phyloP scores from a whole-genome alignment of 2,113 vertebrate species.

The Plestiodon gilberti region DNA sequence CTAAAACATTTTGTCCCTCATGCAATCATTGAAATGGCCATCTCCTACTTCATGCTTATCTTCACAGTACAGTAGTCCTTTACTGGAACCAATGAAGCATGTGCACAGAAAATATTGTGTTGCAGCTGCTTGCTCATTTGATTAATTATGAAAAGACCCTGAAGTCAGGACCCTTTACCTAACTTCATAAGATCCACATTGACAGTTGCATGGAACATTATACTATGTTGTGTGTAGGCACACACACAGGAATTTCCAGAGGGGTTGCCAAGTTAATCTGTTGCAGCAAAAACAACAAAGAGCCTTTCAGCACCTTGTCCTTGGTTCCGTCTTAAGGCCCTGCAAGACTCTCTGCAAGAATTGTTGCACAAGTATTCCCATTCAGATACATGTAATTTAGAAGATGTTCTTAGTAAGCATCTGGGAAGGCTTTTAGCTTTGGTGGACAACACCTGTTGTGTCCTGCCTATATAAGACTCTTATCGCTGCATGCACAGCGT shows the following conservation, averaged over 20 bases:
- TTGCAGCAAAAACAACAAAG: too few relatives aligned
- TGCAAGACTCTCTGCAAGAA: constrained; percentile 1
- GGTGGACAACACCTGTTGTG: not conserved
- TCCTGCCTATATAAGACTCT: not conserved
- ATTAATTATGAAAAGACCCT: not conserved
- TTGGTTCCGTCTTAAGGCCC: not conserved
- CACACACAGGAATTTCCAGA: too few relatives aligned
- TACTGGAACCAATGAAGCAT: not conserved
- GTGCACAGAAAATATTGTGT: not conserved
- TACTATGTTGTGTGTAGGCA: too few relatives aligned
- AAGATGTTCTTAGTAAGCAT: not conserved
- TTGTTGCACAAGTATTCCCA: not conserved
- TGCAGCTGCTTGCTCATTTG: not conserved
- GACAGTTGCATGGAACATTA: not conserved
- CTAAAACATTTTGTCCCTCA: not conserved
- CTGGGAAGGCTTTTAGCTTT: not conserved
- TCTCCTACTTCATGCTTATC: not conserved
- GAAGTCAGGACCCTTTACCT: not conserved
- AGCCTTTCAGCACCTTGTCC: too few relatives aligned
- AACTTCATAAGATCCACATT: not conserved
- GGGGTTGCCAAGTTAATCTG: too few relatives aligned
- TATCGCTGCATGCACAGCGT: not conserved
- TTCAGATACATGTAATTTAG: not conserved
- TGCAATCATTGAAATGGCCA: not conserved
- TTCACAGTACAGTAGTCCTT: not conserved